Evolutionary conservation across 2,888 invertebrate species (phyloP), one percentile per base, ranked within the genome.

Genomic region (Nomada fucata): DNA sequence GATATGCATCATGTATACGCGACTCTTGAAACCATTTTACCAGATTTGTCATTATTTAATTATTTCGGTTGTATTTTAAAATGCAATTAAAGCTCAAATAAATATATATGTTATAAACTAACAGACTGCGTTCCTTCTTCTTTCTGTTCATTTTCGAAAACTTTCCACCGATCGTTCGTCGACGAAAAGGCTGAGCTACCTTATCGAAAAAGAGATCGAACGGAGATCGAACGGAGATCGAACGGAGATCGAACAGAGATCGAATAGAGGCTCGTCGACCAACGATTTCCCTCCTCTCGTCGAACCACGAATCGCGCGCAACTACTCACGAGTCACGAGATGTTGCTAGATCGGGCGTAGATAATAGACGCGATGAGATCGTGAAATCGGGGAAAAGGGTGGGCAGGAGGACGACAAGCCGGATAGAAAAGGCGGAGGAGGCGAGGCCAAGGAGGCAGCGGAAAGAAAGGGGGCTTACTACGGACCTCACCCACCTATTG

Each of bases 21-120:
- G 96, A 95, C 95, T 95, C 95, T 96, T 96, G 95, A 93, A 93
- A 93, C 92, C 93, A 96, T 96, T 96, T 96, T 96, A 96, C 96
- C 96, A 96, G 95, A 96, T 95, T 95, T 96, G 95, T 96, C 96
- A 96, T 96, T 96, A 96, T 96, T 96, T 96, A 96, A 96, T 93
- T 96, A 96, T 96, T 96, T 96, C 96, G 92, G 96, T 96, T 96
- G 96, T 96, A 96, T 96, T 96, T 96, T 96, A 96, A 95, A 96
- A 96, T 96, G 96, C 96, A 96, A 96, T 96, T 96, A 96, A 96
- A 96, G 96, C 96, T 96, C 96, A 96, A 96, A 96, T 96, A 96
- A 96, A 96, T 96, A 96, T 96, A 96, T 96, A 96, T 96, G 96
- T 96, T 96, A 96, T 96, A 96, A 96, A 96, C 95, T 95, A 94